Evolutionary conservation across 1,140 invertebrate genomes (phyloP).

Genomic region (Dendrolimus punctatus): DNA sequence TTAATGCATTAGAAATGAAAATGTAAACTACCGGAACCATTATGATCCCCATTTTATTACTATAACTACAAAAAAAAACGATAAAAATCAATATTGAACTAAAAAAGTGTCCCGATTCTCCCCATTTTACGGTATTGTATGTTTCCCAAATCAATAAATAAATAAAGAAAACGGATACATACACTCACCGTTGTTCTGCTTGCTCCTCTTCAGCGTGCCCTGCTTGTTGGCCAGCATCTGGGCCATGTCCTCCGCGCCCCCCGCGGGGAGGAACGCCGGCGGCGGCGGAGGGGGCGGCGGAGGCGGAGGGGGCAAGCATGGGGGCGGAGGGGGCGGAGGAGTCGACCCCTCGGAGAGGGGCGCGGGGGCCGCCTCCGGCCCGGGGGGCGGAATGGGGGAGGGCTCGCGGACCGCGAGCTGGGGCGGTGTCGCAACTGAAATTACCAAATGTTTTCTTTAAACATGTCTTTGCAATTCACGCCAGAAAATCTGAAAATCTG

Average conservation of each 20-base stretch:
- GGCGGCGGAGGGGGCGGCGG: slow-evolving; percentile 21
- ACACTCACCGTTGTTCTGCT: slow-evolving; percentile 42
- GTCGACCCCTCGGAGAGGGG: slow-evolving; percentile 11
- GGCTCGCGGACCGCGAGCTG: slow-evolving; percentile 59
- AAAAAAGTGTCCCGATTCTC: too few species aligned
- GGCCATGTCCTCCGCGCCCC: slow-evolving; percentile 72
- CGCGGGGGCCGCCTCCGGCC: slow-evolving; percentile 22
- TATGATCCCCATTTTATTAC: too few species aligned
- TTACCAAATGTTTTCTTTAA: too few species aligned
- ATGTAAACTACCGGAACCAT: too few species aligned
- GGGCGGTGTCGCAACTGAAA: slow-evolving; percentile 21
- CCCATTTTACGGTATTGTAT: too few species aligned
- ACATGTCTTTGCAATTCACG: too few species aligned
- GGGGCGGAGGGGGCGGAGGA: slow-evolving; percentile 8
- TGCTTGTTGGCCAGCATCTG: slow-evolving; percentile 72
- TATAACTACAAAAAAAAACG: too few species aligned
- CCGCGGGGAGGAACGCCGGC: slow-evolving; percentile 7
- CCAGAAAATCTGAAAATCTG: too few species aligned
- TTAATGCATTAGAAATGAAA: too few species aligned
- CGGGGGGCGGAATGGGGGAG: slow-evolving; percentile 57
- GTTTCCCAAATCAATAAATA: too few species aligned
- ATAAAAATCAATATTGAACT: too few species aligned
- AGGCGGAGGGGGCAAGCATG: slow-evolving; percentile 8
- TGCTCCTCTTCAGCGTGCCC: slow-evolving; percentile 54
- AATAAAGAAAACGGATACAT: too few species aligned